phyloP scores from a whole-genome alignment of 2,797 vertebrate genomes.

The Notolabrus celidotus region DNA sequence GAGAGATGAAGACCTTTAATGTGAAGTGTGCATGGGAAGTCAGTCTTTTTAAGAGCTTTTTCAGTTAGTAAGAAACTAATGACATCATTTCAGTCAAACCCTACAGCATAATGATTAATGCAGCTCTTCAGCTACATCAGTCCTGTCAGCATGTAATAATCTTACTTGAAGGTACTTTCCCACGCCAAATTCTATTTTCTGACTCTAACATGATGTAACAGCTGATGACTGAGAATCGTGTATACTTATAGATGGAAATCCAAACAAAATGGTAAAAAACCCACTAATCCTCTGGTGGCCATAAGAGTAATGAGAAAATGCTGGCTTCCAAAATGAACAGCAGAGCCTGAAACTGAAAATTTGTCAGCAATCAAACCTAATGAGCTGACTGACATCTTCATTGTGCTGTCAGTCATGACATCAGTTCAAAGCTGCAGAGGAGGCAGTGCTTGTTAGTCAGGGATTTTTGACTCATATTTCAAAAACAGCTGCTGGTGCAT shows the following conservation, averaged over 20 bases:
- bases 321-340: slow-evolving; percentile 20
- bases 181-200: slow-evolving; percentile 56
- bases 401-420: slow-evolving; percentile 60
- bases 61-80: no score
- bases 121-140: slow-evolving; percentile 29
- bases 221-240: slow-evolving; percentile 46
- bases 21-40: slow-evolving; percentile 1
- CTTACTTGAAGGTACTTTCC: slow-evolving; percentile 51
- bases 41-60: no score
- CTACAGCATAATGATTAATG: neutral
- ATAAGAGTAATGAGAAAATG: slow-evolving; percentile 16
- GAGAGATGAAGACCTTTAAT: no score
- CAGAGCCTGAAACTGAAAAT: slow-evolving; percentile 39
- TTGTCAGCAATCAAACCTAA: slow-evolving; percentile 62
- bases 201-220: slow-evolving; percentile 16
- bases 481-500: no score
- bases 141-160: no score
- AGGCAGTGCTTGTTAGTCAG: no score
- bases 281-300: slow-evolving; percentile 30
- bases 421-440: no score
- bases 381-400: slow-evolving; percentile 57
- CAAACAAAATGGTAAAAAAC: slow-evolving; percentile 57
- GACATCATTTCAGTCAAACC: neutral
- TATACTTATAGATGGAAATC: slow-evolving; percentile 38
- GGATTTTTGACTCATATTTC: no score